Evolutionary conservation across 2,888 invertebrate species (phyloP), one percentile per base, ranked within the genome.

Genomic region (Thecophora atra): DNA sequence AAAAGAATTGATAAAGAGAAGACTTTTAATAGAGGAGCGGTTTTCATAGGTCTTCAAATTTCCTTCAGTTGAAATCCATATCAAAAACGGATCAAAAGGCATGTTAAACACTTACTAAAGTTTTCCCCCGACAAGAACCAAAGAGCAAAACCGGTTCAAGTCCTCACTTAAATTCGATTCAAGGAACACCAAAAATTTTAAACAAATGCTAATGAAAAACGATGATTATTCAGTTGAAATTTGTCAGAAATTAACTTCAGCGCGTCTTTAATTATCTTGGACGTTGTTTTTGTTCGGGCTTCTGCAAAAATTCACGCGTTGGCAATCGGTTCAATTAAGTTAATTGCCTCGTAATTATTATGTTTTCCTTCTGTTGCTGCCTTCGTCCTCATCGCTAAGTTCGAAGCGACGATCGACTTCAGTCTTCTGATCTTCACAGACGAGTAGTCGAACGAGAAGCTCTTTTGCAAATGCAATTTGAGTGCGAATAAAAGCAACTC

Each of bases 321-420:
- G 76, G 37, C 73, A 77, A 77, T 80, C 79, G 81, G 81, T 83
- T 84, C 84, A 84, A 84, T 85, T 84, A 85, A 84, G 79, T 83
- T 85, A 84, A 84, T 84, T 83, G 84, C 82, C 81, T 81, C 82
- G 83, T 84, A 84, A 84, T 84, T 84, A 84, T 78, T 78, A 72
- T 76, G 71, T 69, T 71, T 71, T 70, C n/a, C 42, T 67, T 52
- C 44, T 51, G 42, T 47, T 37, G 19, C 24, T 26, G 24, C 37
- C 2, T 37, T 47, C 30, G 44, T 69, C 17, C 21, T 8, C 21
- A 21, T 0, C 54, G n/a, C n/a, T n/a, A n/a, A 28, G 15, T 28
- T 4, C 26, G 24, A 24, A 0, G 2, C 58, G 26, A 28, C 58
- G 17, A 28, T 11, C 13, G 8, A 17, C 58, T 11, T 11, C 3